Base-by-base conservation (phyloP, 2,888 invertebrate genomes). In the Drosophila merina region DNA sequence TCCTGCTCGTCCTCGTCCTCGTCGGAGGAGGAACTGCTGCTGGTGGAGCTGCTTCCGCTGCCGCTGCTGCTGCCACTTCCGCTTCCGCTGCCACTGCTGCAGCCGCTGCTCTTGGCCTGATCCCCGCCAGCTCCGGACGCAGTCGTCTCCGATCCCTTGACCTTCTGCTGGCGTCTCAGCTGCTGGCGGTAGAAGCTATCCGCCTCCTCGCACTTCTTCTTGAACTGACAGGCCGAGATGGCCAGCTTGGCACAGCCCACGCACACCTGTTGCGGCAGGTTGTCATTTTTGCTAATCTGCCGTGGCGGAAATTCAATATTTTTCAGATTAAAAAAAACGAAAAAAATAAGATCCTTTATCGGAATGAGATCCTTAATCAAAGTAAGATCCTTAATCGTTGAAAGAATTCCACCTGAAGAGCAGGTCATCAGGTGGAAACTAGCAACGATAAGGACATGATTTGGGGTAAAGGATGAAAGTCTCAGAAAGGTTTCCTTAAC, bases 151-250 rank as follows among this genome's bases (percentile, higher is more conserved):
- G 26, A 50, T 58, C 25, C 8, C 44, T 90, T 89, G 62, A 90
- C 86, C 76, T 91, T 91, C 52, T 86, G 86, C 52, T 86, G 86
- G 67, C 90, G 89, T 26, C 91, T 75, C 72, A 91, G 54, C 68
- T 91, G 91, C 72, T 91, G 90, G 9, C 91, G 91, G 75, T 89
- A 91, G 54, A 90, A 91, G 57, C 88, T 88, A 55, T 91, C 91
- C 52, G 91, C 90, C 84, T 91, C 91, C 82, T 91, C 91, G 72
- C 91, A 91, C 73, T 91, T 91, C 76, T 91, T 89, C 67, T 91
- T 91, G 62, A 91, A 89, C 49, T 89, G 81, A 59, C 89, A 91
- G 4, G 91, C 91, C 57, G 89, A 90, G 14, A 91, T 89, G 33
- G 89, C 89, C 31, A 88, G 88, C 74, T 90, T 90, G 52, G 91